phyloP scores from a whole-genome alignment of 2,797 vertebrate species.

The Chaunax sp. region DNA sequence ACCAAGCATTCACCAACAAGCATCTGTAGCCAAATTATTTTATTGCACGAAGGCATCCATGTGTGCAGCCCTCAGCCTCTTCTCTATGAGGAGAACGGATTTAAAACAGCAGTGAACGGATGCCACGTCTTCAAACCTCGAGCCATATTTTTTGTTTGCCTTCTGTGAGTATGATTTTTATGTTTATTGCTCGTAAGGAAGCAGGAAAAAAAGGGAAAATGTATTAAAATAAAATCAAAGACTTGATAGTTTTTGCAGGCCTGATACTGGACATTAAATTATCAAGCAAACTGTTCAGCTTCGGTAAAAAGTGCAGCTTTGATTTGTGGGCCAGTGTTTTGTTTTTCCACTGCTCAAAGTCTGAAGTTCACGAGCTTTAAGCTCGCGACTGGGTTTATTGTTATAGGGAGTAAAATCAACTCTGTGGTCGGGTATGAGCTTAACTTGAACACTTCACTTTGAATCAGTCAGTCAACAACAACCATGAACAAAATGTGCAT shows the following conservation, averaged over 20 bases:
- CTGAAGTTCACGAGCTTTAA: constrained; percentile 51
- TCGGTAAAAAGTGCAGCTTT: not conserved
- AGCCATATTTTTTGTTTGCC: constrained; percentile 13
- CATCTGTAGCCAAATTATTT: constrained; percentile 77
- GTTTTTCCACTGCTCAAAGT: constrained; percentile 14
- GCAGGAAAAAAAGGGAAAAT: not conserved
- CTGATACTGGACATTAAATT: not conserved
- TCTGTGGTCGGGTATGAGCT: constrained; percentile 13
- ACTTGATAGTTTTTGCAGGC: not conserved
- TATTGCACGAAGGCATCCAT: constrained; percentile 78
- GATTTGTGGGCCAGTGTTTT: constrained; percentile 14
- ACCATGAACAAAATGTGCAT: not conserved
- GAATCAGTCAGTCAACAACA: not conserved
- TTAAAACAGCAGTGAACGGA: constrained; percentile 37
- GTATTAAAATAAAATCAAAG: not conserved
- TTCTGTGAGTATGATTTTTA: constrained; percentile 59
- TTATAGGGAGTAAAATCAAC: constrained; percentile 41
- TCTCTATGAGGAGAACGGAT: constrained; percentile 23
- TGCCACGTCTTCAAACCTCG: constrained; percentile 17
- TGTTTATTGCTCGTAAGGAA: not conserved
- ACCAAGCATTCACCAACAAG: constrained; percentile 74
- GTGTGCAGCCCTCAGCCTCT: constrained; percentile 39
- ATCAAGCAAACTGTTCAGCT: not conserved
- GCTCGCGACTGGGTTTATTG: constrained; percentile 44
- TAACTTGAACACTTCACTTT: constrained; percentile 5